Evolutionary conservation across 2,797 vertebrate species (phyloP), one percentile per base, ranked within the genome.

Genomic region (Urocyon cinereoargenteus): DNA sequence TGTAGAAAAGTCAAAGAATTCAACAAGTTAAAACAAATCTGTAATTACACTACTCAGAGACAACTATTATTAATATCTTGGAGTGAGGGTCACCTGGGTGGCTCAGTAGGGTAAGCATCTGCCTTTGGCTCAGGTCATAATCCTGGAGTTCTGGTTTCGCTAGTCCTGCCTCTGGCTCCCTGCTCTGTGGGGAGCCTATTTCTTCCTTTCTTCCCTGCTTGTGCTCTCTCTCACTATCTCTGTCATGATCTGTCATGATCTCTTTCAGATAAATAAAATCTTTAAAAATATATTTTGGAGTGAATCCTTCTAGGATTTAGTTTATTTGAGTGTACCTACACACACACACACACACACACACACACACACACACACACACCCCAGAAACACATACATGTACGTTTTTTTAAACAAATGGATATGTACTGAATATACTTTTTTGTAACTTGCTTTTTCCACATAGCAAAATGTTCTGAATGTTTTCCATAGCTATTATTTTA

Each of bases 1-100:
- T 92, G 12, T 64, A 72, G 86, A 64, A 95, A 97, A 95, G 95
- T 88, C 49, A 91, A 92, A 92, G 77, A 86, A 91, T 68, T 95
- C 16, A 96, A 36, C 96, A 91, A 68, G 86, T 36, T 21, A 64
- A 57, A 86, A 88, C 78, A 89, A 92, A 40, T 26, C 59, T 94
- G 5, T 85, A 95, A 75, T 91, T 79, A 88, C 40, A 85, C 64
- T 72, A 92, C 75, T 83, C 11, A 91, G 40, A 95, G 85, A 94
- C 28, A 91, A 75, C 22, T 53, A 70, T 96, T 88, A 79, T 94
- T 92, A 89, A 93, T 92, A 92, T 79, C 92, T 96, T 55, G 53
- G 24, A 61, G n/a, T 55, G 59, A 96, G 7, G 40, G 40, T 45
- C 40, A 45, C 40, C 40, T 45, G 40, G 40, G 7, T 45, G 40